Base-by-base conservation (phyloP, 2,888 invertebrate species). In the Hybos culiciformis region DNA sequence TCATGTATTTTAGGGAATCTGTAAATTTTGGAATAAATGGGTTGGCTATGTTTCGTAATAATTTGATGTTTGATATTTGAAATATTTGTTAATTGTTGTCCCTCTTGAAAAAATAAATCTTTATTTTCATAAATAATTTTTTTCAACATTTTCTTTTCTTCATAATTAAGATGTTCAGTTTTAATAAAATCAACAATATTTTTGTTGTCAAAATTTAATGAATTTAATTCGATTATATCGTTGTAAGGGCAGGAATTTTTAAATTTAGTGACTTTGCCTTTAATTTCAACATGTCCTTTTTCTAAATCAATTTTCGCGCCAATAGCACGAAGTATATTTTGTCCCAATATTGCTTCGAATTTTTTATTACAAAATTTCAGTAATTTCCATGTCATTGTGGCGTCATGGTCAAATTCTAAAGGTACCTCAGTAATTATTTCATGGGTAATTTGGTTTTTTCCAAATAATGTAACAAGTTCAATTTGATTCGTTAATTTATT, bases 71-170 rank as follows among this genome's bases (percentile, higher is more conserved):
- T n/a, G 23, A 42, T 32, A 14, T 37, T 34, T 9, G 21, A n/a
- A 2, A 42, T 37, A 2, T 24, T 14, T 9, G 39, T 43, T 17
- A 46, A 37, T 20, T 12, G n/a, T 8, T 37, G 37, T 4, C 44
- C 41, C 6, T 44, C 40, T 18, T 41, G 3, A 24, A 31, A 41
- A 36, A 46, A 41, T 3, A 46, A n/a, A 7, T 41, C 7, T 14
- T 29, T 43, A 31, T 36, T 23, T 17, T 42, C 42, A 17, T 21
- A 6, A 7, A 45, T 29, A 9, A 37, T 34, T 4, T n/a, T 19
- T 11, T 8, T 39, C 19, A 39, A 31, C 14, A 11, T 15, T 14
- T 32, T 39, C 14, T 36, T 33, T 32, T 39, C 39, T 20, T 46
- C 46, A 8, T 11, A 14, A 20, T 43, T 43, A 11, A 46, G 21